Evolutionary conservation across 2,888 invertebrate genomes (phyloP).

Genomic region (Papilio demoleus): DNA sequence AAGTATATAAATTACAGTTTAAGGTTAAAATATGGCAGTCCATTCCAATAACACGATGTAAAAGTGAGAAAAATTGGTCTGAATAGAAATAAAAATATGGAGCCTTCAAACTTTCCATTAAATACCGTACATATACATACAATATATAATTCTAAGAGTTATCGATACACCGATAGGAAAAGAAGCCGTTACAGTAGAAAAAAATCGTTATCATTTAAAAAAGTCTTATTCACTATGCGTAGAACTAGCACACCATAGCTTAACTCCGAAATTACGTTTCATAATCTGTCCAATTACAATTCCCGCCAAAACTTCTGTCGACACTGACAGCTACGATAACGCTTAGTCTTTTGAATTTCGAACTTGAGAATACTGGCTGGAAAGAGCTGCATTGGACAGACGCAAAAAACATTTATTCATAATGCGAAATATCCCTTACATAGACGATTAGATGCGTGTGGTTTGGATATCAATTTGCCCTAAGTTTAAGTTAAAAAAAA

Average conservation of each 20-base stretch:
- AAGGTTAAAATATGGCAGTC: conserved; percentile 79
- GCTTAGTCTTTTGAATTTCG: not conserved
- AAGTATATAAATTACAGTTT: conserved; percentile 60
- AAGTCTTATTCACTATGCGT: conserved; percentile 72
- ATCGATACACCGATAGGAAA: conserved; percentile 73
- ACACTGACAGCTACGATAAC: conserved; percentile 40
- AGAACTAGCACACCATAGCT: conserved; percentile 75
- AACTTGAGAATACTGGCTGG: not conserved
- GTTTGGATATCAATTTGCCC: conserved; percentile 45
- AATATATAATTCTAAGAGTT: conserved; percentile 60
- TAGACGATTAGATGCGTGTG: conserved; percentile 67
- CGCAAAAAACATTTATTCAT: conserved; percentile 60
- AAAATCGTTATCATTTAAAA: conserved; percentile 72
- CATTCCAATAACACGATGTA: conserved; percentile 73
- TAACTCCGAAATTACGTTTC: conserved; percentile 56
- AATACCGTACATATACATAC: conserved; percentile 65
- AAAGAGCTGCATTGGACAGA: conserved; percentile 56
- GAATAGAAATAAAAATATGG: conserved; percentile 66
- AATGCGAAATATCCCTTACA: conserved; percentile 60
- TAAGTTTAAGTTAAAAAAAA: conserved; percentile 25
- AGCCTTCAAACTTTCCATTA: conserved; percentile 66
- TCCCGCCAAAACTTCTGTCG: conserved; percentile 20
- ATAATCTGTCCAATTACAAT: conserved; percentile 56
- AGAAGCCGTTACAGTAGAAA: conserved; percentile 79
- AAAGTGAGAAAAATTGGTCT: conserved; percentile 81